Evolutionary conservation across 2,797 vertebrate genomes (phyloP).

Genomic region (Enteromius treurensis): DNA sequence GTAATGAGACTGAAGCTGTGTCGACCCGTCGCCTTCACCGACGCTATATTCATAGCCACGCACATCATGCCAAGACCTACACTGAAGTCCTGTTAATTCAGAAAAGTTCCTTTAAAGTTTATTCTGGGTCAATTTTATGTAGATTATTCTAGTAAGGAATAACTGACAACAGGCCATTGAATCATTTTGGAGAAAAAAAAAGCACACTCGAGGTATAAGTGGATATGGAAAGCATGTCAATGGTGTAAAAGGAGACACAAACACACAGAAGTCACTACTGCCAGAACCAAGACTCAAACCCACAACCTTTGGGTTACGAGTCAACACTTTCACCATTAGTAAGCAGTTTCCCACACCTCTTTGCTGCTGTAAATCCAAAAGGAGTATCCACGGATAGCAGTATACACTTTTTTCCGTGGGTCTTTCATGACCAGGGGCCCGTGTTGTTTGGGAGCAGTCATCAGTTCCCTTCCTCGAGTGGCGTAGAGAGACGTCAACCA

Average conservation of each 20-base stretch:
- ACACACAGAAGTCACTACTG: not conserved
- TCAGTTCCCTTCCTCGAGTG: slow-evolving; percentile 67
- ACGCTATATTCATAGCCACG: slow-evolving; percentile 74
- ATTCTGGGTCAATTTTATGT: no score
- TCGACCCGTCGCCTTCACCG: slow-evolving; percentile 68
- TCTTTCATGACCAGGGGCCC: slow-evolving; percentile 75
- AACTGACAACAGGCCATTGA: no score
- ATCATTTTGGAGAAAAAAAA: no score
- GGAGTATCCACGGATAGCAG: slow-evolving; percentile 69
- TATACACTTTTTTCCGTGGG: slow-evolving; percentile 66
- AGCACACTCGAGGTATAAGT: no score
- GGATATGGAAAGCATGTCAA: not conserved
- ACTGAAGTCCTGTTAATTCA: slow-evolving; percentile 64
- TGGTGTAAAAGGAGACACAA: not conserved
- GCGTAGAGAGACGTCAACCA: slow-evolving; percentile 76
- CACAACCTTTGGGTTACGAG: no score
- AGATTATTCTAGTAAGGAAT: not conserved
- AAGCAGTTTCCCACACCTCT: slow-evolving; percentile 64
- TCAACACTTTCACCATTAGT: not conserved
- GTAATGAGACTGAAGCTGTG: slow-evolving; percentile 75
- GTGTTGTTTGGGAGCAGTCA: slow-evolving; percentile 61
- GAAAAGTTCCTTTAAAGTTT: not conserved
- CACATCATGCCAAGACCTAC: slow-evolving; percentile 74
- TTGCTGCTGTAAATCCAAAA: slow-evolving; percentile 80
- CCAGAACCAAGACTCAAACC: no score